Evolutionary conservation across 1,140 invertebrate genomes (phyloP), one percentile per base, ranked within the genome.

Genomic region (Oncopeltus fasciatus): DNA sequence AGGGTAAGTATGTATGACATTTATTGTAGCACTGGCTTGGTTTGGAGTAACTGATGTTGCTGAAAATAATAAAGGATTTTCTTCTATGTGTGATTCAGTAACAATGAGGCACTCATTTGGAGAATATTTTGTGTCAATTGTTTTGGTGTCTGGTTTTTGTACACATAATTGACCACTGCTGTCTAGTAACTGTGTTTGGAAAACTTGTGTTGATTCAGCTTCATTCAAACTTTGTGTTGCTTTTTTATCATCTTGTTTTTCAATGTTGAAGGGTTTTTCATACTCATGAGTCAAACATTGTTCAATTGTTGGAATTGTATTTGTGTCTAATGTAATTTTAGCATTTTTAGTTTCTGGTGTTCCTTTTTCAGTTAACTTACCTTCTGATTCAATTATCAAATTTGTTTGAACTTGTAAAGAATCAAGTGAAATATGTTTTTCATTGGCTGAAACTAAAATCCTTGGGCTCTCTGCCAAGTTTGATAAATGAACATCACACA

Each of bases 401-500:
- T 44, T 63, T n/a, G 57, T 49, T 51, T 63, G 57, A 26, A 63
- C 44, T 59, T 63, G 62, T 21, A 53, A 1, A 24, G 49, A 53
- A 57, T 62, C 61, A 57, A 44, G 56, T 38, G 49, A 53, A 21
- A 33, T 57, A 44, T 57, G 51, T 11, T 53, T 16, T 57, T 38
- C 29, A 38, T 20, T 47, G 12, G 53, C 61, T 18, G 51, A 24
- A 26, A 53, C 53, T 33, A 62, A 57, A 56, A 38, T 57, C 28
- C 61, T 57, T 62, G 61, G 61, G n/a, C 51, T 57, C 33, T 62
- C 31, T 18, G 27, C 57, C 62, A 63, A 63, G 46, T 49, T 59
- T 59, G 43, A n/a, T 44, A 63, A 31, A 59, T 63, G 20, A 21
- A 63, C 47, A 51, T 63, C 62, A 59, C 62, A 59, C 62, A 63